These are phyloP conservation scores for Choreutis nemorana DNA, from an alignment of 2,888 invertebrate genomes.

Conservation along the genomic window DNA sequence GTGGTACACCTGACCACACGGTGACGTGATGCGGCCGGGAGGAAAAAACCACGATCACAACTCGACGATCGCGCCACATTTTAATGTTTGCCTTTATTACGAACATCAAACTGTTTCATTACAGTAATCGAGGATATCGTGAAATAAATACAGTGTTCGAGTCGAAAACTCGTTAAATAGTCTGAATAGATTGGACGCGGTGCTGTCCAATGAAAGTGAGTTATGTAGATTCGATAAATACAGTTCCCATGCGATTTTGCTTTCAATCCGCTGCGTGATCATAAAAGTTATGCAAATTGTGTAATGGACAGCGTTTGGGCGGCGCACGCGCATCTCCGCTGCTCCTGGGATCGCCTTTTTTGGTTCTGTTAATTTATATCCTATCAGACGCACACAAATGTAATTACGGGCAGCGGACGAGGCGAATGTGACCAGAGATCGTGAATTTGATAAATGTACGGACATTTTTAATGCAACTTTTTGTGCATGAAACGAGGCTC, in stretches of 20 bases:
- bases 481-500: too few species aligned
- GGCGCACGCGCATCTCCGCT: constrained; percentile 17
- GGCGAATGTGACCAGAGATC: constrained; percentile 14
- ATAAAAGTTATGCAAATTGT: constrained; percentile 32
- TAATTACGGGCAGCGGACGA: constrained; percentile 20
- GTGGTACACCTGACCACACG: constrained; percentile 32
- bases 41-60: too few species aligned
- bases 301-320: constrained; percentile 31
- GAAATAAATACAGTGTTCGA: too few species aligned
- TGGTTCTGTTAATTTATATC: constrained; percentile 30
- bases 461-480: too few species aligned
- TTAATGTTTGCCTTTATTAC: too few species aligned
- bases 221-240: constrained; percentile 13
- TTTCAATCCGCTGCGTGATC: constrained; percentile 15
- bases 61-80: too few species aligned
- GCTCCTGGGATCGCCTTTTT: constrained; percentile 23
- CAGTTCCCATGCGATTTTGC: constrained; percentile 19
- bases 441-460: constrained; percentile 8
- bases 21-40: constrained; percentile 19
- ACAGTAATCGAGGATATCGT: too few species aligned
- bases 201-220: constrained; percentile 22
- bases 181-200: too few species aligned
- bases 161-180: constrained; percentile 2
- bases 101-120: too few species aligned
- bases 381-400: constrained; percentile 17